A percentile compares a stretch with the other conserved stretches of the same genome.
Evolutionary conservation across 1,140 invertebrate species (phyloP).

Genomic region (Pteromalus puparum): DNA sequence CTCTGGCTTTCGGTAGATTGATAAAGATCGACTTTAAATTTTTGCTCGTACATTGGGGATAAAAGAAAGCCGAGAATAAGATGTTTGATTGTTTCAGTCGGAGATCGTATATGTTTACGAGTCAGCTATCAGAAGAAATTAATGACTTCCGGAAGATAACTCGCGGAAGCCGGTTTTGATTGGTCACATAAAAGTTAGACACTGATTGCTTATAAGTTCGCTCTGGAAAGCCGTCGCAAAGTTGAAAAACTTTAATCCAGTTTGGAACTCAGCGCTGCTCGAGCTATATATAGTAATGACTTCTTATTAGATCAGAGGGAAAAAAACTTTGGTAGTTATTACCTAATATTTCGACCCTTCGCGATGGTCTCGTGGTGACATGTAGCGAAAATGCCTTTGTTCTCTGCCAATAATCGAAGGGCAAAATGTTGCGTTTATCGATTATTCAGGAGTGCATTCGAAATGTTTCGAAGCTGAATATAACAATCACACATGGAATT

Average conservation of each 20-base stretch:
- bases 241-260: constrained; percentile 44
- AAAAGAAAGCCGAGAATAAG: not conserved
- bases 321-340: constrained; percentile 27
- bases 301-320: constrained; percentile 34
- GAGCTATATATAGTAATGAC: constrained; percentile 21
- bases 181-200: constrained; percentile 47
- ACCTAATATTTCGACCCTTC: not conserved
- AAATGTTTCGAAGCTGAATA: too few species aligned
- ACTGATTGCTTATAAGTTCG: constrained; percentile 45
- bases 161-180: constrained; percentile 37
- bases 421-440: too few species aligned
- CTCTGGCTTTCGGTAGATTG: too few species aligned
- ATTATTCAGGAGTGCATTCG: too few species aligned
- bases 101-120: not conserved
- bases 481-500: too few species aligned
- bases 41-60: too few species aligned
- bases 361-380: too few species aligned
- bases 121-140: constrained; percentile 24
- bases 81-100: not conserved
- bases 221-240: constrained; percentile 7
- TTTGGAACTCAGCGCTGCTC: constrained; percentile 9
- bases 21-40: too few species aligned
- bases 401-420: too few species aligned
- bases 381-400: too few species aligned
- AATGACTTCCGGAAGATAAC: constrained; percentile 29